Conservation (phyloP, 2,113 vertebrate genomes). For the Apus apus region DNA sequence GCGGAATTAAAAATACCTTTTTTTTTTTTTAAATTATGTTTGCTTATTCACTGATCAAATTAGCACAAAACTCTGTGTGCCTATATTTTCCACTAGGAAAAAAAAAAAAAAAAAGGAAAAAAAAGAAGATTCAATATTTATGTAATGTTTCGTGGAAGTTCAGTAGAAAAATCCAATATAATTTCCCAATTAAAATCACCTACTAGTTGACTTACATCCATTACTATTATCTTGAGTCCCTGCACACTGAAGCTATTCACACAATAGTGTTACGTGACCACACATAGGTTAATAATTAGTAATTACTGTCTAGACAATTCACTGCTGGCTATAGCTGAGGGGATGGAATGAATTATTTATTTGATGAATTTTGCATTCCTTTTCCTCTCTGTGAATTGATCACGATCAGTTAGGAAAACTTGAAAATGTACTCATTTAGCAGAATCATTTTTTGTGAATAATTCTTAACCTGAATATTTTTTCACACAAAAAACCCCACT, state of each 20-base stretch:
- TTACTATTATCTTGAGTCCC: conserved; percentile 31
- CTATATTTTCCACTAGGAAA: background rate
- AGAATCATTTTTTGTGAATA: background rate
- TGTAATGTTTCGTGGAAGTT: conserved; percentile 44
- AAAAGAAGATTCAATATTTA: conserved; percentile 61
- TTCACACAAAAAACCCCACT: background rate
- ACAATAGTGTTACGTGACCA: background rate
- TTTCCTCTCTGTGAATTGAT: conserved; percentile 34
- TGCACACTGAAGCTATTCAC: conserved; percentile 18
- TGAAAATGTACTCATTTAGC: conserved; percentile 18
- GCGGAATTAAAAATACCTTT: background rate
- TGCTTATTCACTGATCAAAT: conserved; percentile 37
- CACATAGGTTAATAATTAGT: conserved; percentile 58
- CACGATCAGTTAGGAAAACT: conserved; percentile 29
- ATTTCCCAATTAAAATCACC: conserved; percentile 69
- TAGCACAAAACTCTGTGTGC: background rate
- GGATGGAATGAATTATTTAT: conserved; percentile 63
- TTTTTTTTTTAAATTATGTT: background rate
- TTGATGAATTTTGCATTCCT: conserved; percentile 47
- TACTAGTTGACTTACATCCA: conserved; percentile 54
- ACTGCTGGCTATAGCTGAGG: conserved; percentile 52
- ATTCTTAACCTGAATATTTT: background rate
- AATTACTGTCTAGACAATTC: conserved; percentile 69
- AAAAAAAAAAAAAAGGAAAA: background rate
- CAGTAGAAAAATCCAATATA: conserved; percentile 62